These are phyloP conservation scores for Temnothorax ravouxi DNA, from an alignment of 2,888 invertebrate species.

Conservation along the genomic window DNA sequence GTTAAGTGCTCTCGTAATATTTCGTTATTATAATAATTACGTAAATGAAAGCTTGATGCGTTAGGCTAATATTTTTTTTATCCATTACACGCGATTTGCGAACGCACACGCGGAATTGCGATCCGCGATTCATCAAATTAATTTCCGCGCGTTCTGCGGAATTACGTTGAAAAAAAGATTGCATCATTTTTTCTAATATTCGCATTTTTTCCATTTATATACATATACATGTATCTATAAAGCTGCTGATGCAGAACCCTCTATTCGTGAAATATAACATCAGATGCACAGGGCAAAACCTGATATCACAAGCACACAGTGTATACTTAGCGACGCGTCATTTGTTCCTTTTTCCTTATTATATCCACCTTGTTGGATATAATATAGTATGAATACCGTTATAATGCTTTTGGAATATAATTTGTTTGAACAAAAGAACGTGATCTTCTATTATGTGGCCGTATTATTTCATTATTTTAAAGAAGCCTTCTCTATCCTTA, in stretches of 20 bases:
- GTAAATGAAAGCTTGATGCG: background rate
- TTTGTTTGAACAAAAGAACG: background rate
- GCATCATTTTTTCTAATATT: slow-evolving; percentile 15
- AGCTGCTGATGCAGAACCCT: background rate
- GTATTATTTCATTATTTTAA: background rate
- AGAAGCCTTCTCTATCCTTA: background rate
- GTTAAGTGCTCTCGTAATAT: background rate
- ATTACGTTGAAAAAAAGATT: background rate
- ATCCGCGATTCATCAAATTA: slow-evolving; percentile 1
- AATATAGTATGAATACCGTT: background rate
- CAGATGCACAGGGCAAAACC: slow-evolving; percentile 8
- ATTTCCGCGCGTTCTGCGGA: background rate
- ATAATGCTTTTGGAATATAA: slow-evolving; percentile 4
- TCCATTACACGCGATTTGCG: background rate
- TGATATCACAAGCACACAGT: slow-evolving; percentile 7
- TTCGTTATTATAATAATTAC: slow-evolving; percentile 14
- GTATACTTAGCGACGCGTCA: slow-evolving; percentile 15
- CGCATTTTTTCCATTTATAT: background rate
- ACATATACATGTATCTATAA: background rate
- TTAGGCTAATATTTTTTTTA: background rate
- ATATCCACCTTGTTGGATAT: background rate
- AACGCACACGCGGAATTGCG: background rate
- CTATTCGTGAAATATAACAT: background rate
- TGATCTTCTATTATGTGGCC: background rate
- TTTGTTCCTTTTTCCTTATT: slow-evolving; percentile 42